Evolutionary conservation across 2,888 invertebrate species (phyloP), one percentile per base, ranked within the genome.

Genomic region (Drosophila monieri): DNA sequence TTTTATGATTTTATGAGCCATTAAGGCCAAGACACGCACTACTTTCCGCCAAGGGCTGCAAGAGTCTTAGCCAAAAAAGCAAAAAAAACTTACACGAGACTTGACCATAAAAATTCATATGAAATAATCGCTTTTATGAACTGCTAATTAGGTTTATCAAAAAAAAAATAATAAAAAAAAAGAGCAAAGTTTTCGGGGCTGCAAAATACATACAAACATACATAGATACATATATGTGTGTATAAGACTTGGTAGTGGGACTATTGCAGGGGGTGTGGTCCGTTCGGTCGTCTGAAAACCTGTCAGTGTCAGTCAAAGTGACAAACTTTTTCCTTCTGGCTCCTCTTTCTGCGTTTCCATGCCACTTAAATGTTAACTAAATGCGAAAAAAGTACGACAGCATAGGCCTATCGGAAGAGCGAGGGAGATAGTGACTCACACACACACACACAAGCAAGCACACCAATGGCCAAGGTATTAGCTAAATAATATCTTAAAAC

Each of bases 71-170:
- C 15, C 9, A 23, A 37, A 43, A 32, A 58, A 47, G 2, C 27
- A n/a, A 21, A 18, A 18, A 30, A 48, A 64, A 46, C 46, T 39
- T 64, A 23, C 64, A 64, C 64, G 46, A 46, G 46, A 62, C 53
- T 53, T 46, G 64, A 46, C 23, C 46, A 64, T 62, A 62, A 69
- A 49, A 70, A 61, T 53, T 64, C 61, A 57, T 76, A 65, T 64
- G 65, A 74, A 77, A 35, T 53, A 61, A 64, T 55, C 59, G 67
- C 44, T 60, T 74, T 80, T 78, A 69, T 76, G 66, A 75, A 62
- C 67, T 79, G 68, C 68, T 85, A 85, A 85, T 85, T 72, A 76
- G 57, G 76, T 68, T 85, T 81, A 81, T 81, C 77, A 85, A 69
- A 70, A 65, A 59, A 49, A 27, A 35, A 15, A 54, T 1, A 54